phyloP scores from a whole-genome alignment of 2,113 vertebrate genomes.

The Poeciliopsis turrubarensis region DNA sequence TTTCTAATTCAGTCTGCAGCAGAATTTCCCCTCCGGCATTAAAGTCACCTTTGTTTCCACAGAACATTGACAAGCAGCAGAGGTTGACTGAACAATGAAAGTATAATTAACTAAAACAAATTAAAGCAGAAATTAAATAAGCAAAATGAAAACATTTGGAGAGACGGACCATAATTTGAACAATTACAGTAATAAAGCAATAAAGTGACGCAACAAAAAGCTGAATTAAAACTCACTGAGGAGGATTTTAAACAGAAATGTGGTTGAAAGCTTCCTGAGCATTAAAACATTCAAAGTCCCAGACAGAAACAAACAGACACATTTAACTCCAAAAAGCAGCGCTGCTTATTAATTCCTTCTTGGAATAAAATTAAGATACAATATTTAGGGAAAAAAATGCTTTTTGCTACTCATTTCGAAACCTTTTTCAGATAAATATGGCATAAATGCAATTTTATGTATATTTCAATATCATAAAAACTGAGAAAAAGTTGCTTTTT shows the following conservation, averaged over 20 bases:
- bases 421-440: background rate
- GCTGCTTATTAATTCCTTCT: background rate
- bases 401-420: background rate
- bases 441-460: background rate
- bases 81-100: background rate
- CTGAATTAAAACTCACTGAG: background rate
- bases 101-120: background rate
- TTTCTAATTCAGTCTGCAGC: background rate
- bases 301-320: background rate
- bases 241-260: background rate
- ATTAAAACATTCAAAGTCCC: background rate
- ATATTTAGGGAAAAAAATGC: background rate
- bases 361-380: background rate
- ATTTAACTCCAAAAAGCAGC: background rate
- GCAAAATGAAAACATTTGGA: background rate
- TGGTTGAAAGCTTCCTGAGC: background rate
- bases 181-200: background rate
- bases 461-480: background rate
- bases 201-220: background rate
- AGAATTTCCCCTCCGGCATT: background rate
- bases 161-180: background rate
- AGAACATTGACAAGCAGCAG: background rate
- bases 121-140: background rate
- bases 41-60: background rate
- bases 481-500: background rate